Percentiles rank a stretch among this genome's conserved stretches.
phyloP scores from a whole-genome alignment of 2,113 vertebrate species.

The Apteryx owenii region DNA sequence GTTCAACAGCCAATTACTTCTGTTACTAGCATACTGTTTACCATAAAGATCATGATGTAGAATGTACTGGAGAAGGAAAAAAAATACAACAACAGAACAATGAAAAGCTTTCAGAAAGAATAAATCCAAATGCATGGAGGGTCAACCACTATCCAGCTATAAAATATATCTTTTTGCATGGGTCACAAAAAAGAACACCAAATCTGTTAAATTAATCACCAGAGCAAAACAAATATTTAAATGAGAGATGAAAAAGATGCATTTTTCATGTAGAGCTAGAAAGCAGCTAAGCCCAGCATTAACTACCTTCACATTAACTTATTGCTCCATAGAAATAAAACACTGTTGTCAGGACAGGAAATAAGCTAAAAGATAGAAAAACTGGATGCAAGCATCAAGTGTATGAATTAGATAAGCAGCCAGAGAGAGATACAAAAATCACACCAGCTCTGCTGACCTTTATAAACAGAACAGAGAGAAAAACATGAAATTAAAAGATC shows the following conservation, averaged over 20 bases:
- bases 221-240: not conserved
- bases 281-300: not conserved
- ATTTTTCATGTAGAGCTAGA: not conserved
- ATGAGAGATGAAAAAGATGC: not conserved
- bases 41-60: not conserved
- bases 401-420: not conserved
- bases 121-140: not conserved
- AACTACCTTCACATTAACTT: not conserved
- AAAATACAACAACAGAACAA: not conserved
- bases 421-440: not conserved
- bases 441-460: not conserved
- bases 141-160: not conserved
- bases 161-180: not conserved
- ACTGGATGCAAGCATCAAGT: not conserved
- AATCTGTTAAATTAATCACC: not conserved
- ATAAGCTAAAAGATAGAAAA: not conserved
- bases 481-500: not conserved
- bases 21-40: conserved; percentile 59
- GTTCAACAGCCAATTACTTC: not conserved
- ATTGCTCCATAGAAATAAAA: not conserved
- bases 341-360: not conserved
- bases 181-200: not conserved
- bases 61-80: not conserved
- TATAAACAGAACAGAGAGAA: not conserved
- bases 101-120: not conserved